Evolutionary conservation across 2,113 vertebrate species (phyloP).

Genomic region (Pseudorectes ferrugineus): DNA sequence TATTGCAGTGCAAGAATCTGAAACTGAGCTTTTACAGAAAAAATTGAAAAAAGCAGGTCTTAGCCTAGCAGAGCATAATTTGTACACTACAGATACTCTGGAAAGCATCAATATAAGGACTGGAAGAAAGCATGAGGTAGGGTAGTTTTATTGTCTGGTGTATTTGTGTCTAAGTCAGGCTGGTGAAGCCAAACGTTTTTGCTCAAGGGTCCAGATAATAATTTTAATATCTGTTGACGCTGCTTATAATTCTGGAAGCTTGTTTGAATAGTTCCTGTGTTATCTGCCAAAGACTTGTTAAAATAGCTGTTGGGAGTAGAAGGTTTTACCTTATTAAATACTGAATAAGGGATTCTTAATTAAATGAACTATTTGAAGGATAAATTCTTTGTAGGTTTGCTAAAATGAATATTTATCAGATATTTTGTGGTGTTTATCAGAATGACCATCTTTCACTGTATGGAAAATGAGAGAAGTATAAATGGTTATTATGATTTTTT

Average conservation of each 20-base stretch:
- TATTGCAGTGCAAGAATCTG: slow-evolving; percentile 63
- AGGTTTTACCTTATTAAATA: slow-evolving; percentile 64
- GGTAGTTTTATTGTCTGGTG: slow-evolving; percentile 44
- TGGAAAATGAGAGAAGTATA: neutral
- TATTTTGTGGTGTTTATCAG: neutral
- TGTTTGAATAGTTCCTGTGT: slow-evolving; percentile 51
- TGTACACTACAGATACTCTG: neutral
- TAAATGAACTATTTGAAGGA: slow-evolving; percentile 61
- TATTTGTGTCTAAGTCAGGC: slow-evolving; percentile 50
- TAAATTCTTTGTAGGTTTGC: slow-evolving; percentile 57
- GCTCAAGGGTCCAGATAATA: slow-evolving; percentile 60
- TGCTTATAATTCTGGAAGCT: slow-evolving; percentile 60
- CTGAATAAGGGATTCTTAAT: slow-evolving; percentile 53
- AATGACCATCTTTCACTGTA: neutral
- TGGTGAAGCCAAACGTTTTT: slow-evolving; percentile 62
- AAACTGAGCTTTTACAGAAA: slow-evolving; percentile 70
- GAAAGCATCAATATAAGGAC: slow-evolving; percentile 18
- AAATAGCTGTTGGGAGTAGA: slow-evolving; percentile 54
- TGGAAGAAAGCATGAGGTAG: slow-evolving; percentile 58
- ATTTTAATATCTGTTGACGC: slow-evolving; percentile 61
- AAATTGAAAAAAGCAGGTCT: slow-evolving; percentile 53
- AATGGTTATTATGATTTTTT: neutral
- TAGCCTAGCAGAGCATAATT: slow-evolving; percentile 39
- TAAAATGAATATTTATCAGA: slow-evolving; percentile 56
- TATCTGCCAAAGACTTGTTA: slow-evolving; percentile 66